phyloP scores from a whole-genome alignment of 2,113 vertebrate species.

The Grammomys surdaster region DNA sequence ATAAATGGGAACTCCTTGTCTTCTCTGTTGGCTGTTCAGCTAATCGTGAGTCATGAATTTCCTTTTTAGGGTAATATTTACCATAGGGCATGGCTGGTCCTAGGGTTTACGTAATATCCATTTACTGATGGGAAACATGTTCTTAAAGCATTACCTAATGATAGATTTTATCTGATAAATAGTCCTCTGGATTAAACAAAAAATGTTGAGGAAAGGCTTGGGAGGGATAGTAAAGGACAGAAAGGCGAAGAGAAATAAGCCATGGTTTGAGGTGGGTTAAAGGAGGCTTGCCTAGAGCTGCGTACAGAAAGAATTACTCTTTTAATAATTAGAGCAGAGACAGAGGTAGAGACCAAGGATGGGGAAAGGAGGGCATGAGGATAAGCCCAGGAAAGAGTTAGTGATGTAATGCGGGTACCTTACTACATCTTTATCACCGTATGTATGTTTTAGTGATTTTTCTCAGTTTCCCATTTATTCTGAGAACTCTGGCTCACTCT shows the following conservation, averaged over 20 bases:
- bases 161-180: conserved; percentile 78
- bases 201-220: conserved; percentile 2
- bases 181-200: conserved; percentile 72
- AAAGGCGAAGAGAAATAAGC: conserved; percentile 29
- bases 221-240: not conserved
- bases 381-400: not conserved
- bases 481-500: not conserved
- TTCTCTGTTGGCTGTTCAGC: conserved; percentile 66
- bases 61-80: conserved; percentile 78
- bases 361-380: not conserved
- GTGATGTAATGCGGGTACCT: not conserved
- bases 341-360: not conserved
- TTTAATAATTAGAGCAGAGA: not conserved
- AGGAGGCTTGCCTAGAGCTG: not conserved
- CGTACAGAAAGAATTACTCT: not conserved
- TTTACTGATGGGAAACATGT: conserved; percentile 77
- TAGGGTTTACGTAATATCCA: conserved; percentile 59
- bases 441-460: not conserved
- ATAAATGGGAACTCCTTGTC: conserved; percentile 60
- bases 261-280: not conserved
- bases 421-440: not conserved
- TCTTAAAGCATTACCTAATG: conserved; percentile 82
- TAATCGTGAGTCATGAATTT: conserved; percentile 72
- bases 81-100: conserved; percentile 62
- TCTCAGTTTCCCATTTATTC: not conserved